Conservation (phyloP, 1,140 invertebrate genomes). For the Epicauta chinensis region DNA sequence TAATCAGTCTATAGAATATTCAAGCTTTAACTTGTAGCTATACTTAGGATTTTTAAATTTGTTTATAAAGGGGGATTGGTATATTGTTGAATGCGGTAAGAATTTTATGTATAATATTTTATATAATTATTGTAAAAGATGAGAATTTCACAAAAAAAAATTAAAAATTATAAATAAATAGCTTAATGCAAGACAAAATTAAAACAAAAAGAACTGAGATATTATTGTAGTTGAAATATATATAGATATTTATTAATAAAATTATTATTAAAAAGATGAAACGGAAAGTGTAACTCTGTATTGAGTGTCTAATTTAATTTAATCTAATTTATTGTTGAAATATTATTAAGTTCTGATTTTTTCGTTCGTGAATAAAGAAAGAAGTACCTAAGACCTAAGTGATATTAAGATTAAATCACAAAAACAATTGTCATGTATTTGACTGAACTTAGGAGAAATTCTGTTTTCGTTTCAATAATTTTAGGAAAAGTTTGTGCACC, state of each 20-base stretch:
- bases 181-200: not conserved
- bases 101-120: slow-evolving; percentile 30
- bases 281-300: slow-evolving; percentile 28
- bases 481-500: slow-evolving; percentile 29
- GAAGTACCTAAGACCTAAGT: slow-evolving; percentile 30
- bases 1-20: slow-evolving; percentile 38
- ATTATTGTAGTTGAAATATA: slow-evolving; percentile 19
- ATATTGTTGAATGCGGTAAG: slow-evolving; percentile 31
- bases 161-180: slow-evolving; percentile 10
- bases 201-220: slow-evolving; percentile 30
- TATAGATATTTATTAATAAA: no score
- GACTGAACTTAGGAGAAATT: slow-evolving; percentile 36
- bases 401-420: slow-evolving; percentile 32
- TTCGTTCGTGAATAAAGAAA: slow-evolving; percentile 8
- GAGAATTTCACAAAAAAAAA: not conserved
- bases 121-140: slow-evolving; percentile 26
- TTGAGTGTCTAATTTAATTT: slow-evolving; percentile 18
- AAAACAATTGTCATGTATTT: slow-evolving; percentile 32
- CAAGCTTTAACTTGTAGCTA: slow-evolving; percentile 38
- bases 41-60: slow-evolving; percentile 36
- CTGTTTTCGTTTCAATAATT: slow-evolving; percentile 2
- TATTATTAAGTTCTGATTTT: not conserved
- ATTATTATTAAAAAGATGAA: slow-evolving; percentile 1
- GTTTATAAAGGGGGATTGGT: slow-evolving; percentile 29
- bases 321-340: no score